phyloP scores from a whole-genome alignment of 1,140 invertebrate species.

The Bombus picipes region DNA sequence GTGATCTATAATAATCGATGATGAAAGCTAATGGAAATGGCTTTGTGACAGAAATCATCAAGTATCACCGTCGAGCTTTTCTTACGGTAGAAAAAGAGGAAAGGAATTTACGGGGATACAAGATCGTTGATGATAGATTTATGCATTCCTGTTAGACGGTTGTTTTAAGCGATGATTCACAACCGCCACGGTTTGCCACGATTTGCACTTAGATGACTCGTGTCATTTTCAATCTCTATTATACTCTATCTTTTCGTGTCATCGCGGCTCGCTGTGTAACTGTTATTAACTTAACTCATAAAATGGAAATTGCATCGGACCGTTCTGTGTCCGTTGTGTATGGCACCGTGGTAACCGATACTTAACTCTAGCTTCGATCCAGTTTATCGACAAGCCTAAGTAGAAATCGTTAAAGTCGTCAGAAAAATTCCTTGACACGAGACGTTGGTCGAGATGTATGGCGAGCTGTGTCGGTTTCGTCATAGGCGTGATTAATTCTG shows the following conservation, averaged over 20 bases:
- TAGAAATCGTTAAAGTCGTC: not conserved
- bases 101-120: not conserved
- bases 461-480: not conserved
- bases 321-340: no score
- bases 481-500: no score
- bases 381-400: not conserved
- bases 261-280: not conserved
- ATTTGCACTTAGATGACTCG: slow-evolving; percentile 34
- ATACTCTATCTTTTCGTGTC: slow-evolving; percentile 31
- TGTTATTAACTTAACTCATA: slow-evolving; percentile 28
- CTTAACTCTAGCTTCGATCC: not conserved
- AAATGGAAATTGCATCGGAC: not conserved
- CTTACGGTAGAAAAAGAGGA: not conserved
- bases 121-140: not conserved
- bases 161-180: slow-evolving; percentile 30
- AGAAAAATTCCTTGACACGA: not conserved
- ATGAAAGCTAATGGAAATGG: no score
- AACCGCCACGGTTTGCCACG: not conserved
- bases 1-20: no score
- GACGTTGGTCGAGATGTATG: not conserved
- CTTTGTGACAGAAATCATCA: no score
- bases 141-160: not conserved
- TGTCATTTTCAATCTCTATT: slow-evolving; percentile 31
- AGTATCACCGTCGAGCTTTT: no score
- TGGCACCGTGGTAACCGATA: not conserved